Base-by-base conservation (phyloP, 92 coral and sea anemone species). In the Epizoanthus scotinus region DNA sequence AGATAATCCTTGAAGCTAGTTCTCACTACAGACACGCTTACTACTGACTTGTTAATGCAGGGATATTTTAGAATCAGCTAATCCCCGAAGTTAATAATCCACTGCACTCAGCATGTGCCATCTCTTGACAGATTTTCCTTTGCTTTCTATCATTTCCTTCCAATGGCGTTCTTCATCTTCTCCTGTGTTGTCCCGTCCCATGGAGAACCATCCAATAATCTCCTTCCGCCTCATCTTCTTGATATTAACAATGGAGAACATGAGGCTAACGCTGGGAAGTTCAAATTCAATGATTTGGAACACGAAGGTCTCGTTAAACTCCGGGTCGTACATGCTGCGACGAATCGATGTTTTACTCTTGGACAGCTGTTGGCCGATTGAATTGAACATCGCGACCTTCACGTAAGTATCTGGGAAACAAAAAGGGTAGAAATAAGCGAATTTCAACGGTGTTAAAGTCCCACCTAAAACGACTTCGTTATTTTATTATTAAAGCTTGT, bases 211-310 rank as follows among this genome's bases (percentile, higher is more conserved):
- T 19, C 99, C 99, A 58, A 96, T 86, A 42, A 96, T 96, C 64
- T 96, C 99, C 81, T 96, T 96, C 19, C 99, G 83, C 67, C 99
- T 69, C 99, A 96, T 96, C 82, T 96, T 96, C 86, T 96, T 96
- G 71, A 96, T 96, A 85, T 96, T 96, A 28, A 96, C 88, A 27
- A 96, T 95, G 24, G 99, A 96, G 86, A 96, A 91, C 99, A 96
- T 96, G 31, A 96, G 86, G 86, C 99, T 96, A 40, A 96, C 99
- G 79, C 99, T 96, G 2, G 99, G 99, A 17, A 96, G 91, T 84
- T 96, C 99, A 83, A 96, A 96, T 86, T 96, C 99, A 60, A 96
- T 96, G 59, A 96, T 96, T 92, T 96, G 99, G 89, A 96, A 96
- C 71, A 96, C 99, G 84, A 96, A 96, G 53, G 97, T 96, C 82